Percentiles rank a stretch among this genome's conserved stretches.
Conservation (phyloP, 2,888 invertebrate species). For the Lathronympha strigana region DNA sequence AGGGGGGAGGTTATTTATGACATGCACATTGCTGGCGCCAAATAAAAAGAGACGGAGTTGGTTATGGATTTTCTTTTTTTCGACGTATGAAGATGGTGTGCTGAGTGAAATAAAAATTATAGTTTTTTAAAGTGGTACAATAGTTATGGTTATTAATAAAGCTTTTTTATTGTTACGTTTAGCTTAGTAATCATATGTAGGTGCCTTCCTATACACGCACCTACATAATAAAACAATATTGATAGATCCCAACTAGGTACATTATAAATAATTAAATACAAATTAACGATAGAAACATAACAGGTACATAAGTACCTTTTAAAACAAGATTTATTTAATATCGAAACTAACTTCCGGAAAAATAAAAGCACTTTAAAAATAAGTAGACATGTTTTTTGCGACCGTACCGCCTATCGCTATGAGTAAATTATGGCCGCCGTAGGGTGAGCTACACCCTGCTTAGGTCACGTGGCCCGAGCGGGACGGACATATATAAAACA, state of each 20-base stretch:
- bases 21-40: slow-evolving; percentile 80
- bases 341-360: slow-evolving; percentile 21
- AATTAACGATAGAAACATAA: background rate
- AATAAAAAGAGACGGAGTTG: slow-evolving; percentile 76
- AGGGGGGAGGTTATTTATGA: slow-evolving; percentile 78
- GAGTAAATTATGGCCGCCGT: slow-evolving; percentile 84
- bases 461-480: slow-evolving; percentile 81
- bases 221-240: too few relatives aligned
- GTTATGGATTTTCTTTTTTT: slow-evolving; percentile 59
- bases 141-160: too few relatives aligned
- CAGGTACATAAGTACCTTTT: background rate
- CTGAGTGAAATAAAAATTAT: too few relatives aligned
- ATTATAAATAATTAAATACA: background rate
- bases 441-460: slow-evolving; percentile 85
- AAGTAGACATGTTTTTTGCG: slow-evolving; percentile 76
- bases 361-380: slow-evolving; percentile 61
- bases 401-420: slow-evolving; percentile 84
- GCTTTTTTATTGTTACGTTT: too few relatives aligned
- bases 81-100: slow-evolving; percentile 36
- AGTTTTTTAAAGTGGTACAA: too few relatives aligned
- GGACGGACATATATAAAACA: slow-evolving; percentile 65
- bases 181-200: too few relatives aligned
- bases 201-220: too few relatives aligned
- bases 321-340: background rate
- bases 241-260: too few relatives aligned